These are phyloP conservation scores for Incurvaria masculella DNA, from an alignment of 2,888 invertebrate species.

Conservation along the genomic window DNA sequence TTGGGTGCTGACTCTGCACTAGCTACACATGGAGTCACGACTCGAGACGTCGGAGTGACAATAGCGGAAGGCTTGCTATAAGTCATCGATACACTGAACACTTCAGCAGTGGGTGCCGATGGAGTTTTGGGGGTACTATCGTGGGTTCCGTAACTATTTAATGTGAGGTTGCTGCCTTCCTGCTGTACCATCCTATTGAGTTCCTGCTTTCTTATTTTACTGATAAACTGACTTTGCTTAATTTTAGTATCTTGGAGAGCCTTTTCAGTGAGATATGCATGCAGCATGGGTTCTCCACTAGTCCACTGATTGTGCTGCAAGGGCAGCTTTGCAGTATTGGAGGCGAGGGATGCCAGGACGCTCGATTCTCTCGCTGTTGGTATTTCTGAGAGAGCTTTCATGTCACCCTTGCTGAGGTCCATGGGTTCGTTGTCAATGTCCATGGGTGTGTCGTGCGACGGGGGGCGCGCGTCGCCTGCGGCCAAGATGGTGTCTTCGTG, in stretches of 20 bases:
- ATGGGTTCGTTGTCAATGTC: conserved; percentile 54
- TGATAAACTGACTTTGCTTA: conserved; percentile 61
- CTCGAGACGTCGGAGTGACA: neutral
- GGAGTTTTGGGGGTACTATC: neutral
- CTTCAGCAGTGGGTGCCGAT: conserved; percentile 13
- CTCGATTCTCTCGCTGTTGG: conserved; percentile 62
- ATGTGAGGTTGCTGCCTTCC: conserved; percentile 17
- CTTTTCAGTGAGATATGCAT: conserved; percentile 70
- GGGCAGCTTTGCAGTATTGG: conserved; percentile 60
- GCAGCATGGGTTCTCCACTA: conserved; percentile 63
- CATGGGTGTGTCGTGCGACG: conserved; percentile 9
- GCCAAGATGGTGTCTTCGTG: conserved; percentile 24
- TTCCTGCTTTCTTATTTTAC: conserved; percentile 35
- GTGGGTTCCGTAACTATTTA: conserved; percentile 16
- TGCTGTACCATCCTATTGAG: conserved; percentile 3
- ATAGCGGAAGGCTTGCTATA: neutral
- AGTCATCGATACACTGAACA: conserved; percentile 25
- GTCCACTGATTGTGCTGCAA: conserved; percentile 54
- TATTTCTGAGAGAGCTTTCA: conserved; percentile 48
- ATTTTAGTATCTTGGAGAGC: conserved; percentile 68
- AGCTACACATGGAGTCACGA: neutral
- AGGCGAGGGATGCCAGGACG: conserved; percentile 60
- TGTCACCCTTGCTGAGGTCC: conserved; percentile 46
- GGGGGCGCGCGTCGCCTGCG: neutral
- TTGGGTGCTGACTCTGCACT: neutral